phyloP scores from a whole-genome alignment of 2,888 invertebrate genomes.

The Marasmarcha lunaedactyla region DNA sequence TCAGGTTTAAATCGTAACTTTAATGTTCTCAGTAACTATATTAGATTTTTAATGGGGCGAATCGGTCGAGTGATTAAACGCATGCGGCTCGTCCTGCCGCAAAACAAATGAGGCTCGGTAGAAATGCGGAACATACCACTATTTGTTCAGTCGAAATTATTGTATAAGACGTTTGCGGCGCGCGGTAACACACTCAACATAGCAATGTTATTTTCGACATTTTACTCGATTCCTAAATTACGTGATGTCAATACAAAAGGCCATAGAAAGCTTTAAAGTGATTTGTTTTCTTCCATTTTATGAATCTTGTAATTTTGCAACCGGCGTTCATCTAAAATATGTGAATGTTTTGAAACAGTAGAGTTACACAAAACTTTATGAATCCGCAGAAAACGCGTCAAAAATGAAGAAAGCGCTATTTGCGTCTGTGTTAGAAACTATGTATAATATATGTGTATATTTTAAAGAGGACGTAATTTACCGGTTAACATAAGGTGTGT shows the following conservation, averaged over 20 bases:
- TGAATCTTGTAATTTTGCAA: not conserved
- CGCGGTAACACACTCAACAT: slow-evolving; percentile 51
- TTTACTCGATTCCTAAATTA: slow-evolving; percentile 56
- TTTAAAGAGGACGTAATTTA: no score
- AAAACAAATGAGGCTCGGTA: slow-evolving; percentile 63
- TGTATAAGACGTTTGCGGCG: slow-evolving; percentile 65
- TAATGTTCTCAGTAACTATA: no score
- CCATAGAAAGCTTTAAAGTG: slow-evolving; percentile 27
- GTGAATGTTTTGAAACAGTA: no score
- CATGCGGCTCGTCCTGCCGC: slow-evolving; percentile 50
- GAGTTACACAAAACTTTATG: no score
- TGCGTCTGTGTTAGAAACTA: no score
- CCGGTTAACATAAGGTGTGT: slow-evolving; percentile 15
- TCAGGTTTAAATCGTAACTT: no score
- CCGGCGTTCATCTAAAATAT: no score
- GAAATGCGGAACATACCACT: slow-evolving; percentile 68
- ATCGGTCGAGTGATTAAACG: slow-evolving; percentile 27
- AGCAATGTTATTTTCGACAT: slow-evolving; percentile 65
- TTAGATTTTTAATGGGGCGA: slow-evolving; percentile 21
- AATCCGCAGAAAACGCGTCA: no score
- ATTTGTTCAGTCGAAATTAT: slow-evolving; percentile 66
- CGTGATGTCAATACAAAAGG: slow-evolving; percentile 57
- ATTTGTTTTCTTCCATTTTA: slow-evolving; percentile 14
- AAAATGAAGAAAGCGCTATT: no score
- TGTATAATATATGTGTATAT: no score